A percentile compares a stretch with the other conserved stretches of the same genome.
These are phyloP conservation scores for Danio rerio DNA, from an alignment of 2,113 vertebrate genomes.

Conservation along the genomic window GRCz12tu NC_133180.1:78573001-78573500, in stretches of 20 bases:
- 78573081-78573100: slow-evolving; percentile 95
- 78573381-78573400: no score
- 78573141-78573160: slow-evolving; percentile 88
- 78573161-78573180: slow-evolving; percentile 82
- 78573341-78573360: no score
- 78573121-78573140: slow-evolving; percentile 89
- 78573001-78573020: slow-evolving; percentile 65
- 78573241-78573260: no score
- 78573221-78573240: no score
- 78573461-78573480: slow-evolving; percentile 86
- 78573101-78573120: slow-evolving; percentile 85
- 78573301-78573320: no score
- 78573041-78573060: no score
- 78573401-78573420: not conserved
- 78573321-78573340: no score
- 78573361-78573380: no score
- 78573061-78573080: not conserved
- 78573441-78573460: slow-evolving; percentile 95
- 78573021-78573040: no score
- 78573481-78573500: slow-evolving; percentile 75
- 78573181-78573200: slow-evolving; percentile 94
- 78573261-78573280: no score
- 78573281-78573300: no score
- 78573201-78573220: slow-evolving; percentile 63
- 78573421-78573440: slow-evolving; percentile 85